Evolutionary conservation across 2,113 vertebrate species (phyloP).

Genomic region (Laticauda laticaudata): DNA sequence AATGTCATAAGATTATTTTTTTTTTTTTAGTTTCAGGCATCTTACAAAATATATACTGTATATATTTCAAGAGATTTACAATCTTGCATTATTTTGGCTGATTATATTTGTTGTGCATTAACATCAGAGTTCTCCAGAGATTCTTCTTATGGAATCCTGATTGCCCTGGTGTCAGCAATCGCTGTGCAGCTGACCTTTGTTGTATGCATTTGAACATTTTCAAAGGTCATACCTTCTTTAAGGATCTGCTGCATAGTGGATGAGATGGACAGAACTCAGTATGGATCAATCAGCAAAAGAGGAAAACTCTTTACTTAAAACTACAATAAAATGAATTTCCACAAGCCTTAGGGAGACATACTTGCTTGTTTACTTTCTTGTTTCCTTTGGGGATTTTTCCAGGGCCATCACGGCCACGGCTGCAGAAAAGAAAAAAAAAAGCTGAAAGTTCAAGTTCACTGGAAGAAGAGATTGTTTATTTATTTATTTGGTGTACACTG

Average conservation of each 20-base stretch:
- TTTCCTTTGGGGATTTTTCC: conserved; percentile 78
- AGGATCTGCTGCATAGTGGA: not conserved
- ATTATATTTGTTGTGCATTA: not conserved
- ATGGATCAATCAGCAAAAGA: not conserved
- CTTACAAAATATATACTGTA: not conserved
- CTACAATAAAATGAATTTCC: not conserved
- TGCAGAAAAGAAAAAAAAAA: conserved; percentile 44
- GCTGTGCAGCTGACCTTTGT: not conserved
- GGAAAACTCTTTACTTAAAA: not conserved
- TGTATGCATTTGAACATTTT: not conserved
- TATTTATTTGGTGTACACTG: not conserved
- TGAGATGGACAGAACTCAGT: not conserved
- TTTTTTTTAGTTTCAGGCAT: not conserved
- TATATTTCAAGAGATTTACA: not conserved
- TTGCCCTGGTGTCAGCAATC: not conserved
- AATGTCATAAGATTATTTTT: not conserved
- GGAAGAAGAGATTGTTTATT: not conserved
- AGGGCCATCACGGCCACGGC: conserved; percentile 80
- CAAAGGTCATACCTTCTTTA: not conserved
- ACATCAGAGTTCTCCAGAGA: not conserved
- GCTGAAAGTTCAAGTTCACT: not conserved
- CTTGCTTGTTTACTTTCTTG: conserved; percentile 72
- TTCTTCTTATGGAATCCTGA: not conserved
- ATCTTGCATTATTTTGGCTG: not conserved
- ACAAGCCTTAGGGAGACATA: conserved; percentile 34